Evolutionary conservation across 2,113 vertebrate genomes (phyloP).

Genomic region (Plectropomus leopardus): DNA sequence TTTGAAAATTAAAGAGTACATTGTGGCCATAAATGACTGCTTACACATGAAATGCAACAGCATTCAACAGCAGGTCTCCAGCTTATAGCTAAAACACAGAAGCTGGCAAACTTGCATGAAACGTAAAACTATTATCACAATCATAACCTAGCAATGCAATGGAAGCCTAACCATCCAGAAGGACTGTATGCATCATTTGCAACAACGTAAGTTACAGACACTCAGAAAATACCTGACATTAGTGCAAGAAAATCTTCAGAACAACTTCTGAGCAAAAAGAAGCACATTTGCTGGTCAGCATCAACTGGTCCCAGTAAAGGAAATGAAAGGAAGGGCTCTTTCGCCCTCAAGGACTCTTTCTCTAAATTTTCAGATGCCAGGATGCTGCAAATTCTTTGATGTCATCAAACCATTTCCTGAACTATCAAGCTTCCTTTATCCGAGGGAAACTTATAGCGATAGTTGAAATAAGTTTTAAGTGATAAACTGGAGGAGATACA

Average conservation of each 20-base stretch:
- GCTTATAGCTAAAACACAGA: too few species aligned
- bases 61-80: too few species aligned
- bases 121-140: too few species aligned
- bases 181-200: too few species aligned
- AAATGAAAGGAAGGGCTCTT: constrained; percentile 31
- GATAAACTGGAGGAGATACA: background rate
- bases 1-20: too few species aligned
- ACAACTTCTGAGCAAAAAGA: background rate
- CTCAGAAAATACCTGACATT: background rate
- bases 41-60: too few species aligned
- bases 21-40: too few species aligned
- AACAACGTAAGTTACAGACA: too few species aligned
- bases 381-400: constrained; percentile 58
- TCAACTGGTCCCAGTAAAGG: constrained; percentile 23
- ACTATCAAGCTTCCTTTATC: constrained; percentile 31
- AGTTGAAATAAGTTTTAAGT: background rate
- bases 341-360: too few species aligned
- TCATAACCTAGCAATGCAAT: too few species aligned
- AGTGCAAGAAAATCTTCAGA: background rate
- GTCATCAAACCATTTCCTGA: constrained; percentile 61
- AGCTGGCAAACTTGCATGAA: too few species aligned
- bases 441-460: background rate
- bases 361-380: constrained; percentile 36
- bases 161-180: too few species aligned
- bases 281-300: constrained; percentile 24